Base-by-base conservation (phyloP, 2,797 vertebrate species). In the Gymnopithys bicolor region DNA sequence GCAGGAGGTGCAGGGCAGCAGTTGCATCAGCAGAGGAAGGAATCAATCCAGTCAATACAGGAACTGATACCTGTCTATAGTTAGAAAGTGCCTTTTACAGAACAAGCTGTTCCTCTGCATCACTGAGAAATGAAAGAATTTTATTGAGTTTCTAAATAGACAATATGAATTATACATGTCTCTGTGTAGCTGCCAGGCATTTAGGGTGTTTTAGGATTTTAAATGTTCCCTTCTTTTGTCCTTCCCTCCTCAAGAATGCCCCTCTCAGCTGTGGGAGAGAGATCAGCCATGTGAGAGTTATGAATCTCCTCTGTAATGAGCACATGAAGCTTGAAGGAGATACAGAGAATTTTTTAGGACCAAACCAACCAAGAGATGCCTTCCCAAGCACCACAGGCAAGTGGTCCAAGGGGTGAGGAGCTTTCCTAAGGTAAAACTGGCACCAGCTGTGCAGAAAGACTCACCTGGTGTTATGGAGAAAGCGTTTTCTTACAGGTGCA, bases 41-140 rank as follows among this genome's bases (percentile, higher is more conserved):
- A 84, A 94, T 91, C 84, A 60, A 83, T 75, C 23, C 46, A 39
- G 58, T 78, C 93, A 90, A 85, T 94, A 85, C 58, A 78, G 84
- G 85, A 94, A 90, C 14, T 62, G 87, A 91, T 90, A 91, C 51
- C 59, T 93, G 58, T 11, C 82, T 88, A 75, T 62, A 89, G 83
- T 90, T 94, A 94, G 93, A 90, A 94, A 91, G 85, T 5, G 4
- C 27, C 55, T 92, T 62, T 91, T 83, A 75, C 22, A 64, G 83
- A 93, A 80, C 79, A 92, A 83, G 49, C 53, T 75, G 62, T 84
- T 95, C 93, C 71, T 64, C 66, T 90, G 53, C 22, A 84, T 75
- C 69, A 66, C 1, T 53, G 73, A 91, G 89, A 85, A 89, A 64
- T 35, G 69, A 33, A 30, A 52, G 55, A 45, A 46, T 85, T 80